phyloP scores from a whole-genome alignment of 2,113 vertebrate genomes.

The Pseudorhombus dupliciocellatus region DNA sequence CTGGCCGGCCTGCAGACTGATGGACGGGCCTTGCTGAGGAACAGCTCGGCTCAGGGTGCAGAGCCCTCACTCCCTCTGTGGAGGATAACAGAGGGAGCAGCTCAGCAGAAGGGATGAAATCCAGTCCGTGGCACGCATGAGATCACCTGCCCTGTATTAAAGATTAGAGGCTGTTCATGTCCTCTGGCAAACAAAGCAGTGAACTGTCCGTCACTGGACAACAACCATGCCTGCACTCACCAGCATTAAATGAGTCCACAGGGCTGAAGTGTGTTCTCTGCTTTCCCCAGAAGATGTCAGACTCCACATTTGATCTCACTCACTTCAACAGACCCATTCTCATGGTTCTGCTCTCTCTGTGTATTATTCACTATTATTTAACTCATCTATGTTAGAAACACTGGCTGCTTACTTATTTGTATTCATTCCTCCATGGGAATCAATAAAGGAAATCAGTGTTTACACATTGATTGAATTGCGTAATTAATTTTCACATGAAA shows the following conservation, averaged over 20 bases:
- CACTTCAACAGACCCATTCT: not conserved
- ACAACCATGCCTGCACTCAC: not conserved
- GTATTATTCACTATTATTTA: not conserved
- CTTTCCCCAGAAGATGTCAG: conserved; percentile 51
- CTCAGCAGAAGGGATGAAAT: not conserved
- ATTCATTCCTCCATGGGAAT: too few species aligned
- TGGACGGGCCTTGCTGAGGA: conserved; percentile 32
- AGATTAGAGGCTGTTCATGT: conserved; percentile 30
- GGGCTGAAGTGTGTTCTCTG: not conserved
- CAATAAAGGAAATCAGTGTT: too few species aligned
- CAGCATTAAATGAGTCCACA: too few species aligned
- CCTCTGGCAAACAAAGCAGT: conserved; percentile 14
- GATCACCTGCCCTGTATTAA: conserved; percentile 28
- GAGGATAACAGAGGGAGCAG: conserved; percentile 6
- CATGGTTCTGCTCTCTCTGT: not conserved
- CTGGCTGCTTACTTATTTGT: not conserved
- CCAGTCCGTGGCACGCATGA: not conserved
- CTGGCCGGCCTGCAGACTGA: conserved; percentile 30
- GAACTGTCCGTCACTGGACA: conserved; percentile 3
- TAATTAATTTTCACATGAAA: too few species aligned
- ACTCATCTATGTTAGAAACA: not conserved
- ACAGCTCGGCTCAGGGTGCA: conserved; percentile 37
- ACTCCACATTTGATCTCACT: not conserved
- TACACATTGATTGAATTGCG: too few species aligned
- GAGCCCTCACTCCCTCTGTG: not conserved